These are phyloP conservation scores for Nipponia nippon DNA, from an alignment of 2,113 vertebrate species.

Conservation along the genomic window DNA sequence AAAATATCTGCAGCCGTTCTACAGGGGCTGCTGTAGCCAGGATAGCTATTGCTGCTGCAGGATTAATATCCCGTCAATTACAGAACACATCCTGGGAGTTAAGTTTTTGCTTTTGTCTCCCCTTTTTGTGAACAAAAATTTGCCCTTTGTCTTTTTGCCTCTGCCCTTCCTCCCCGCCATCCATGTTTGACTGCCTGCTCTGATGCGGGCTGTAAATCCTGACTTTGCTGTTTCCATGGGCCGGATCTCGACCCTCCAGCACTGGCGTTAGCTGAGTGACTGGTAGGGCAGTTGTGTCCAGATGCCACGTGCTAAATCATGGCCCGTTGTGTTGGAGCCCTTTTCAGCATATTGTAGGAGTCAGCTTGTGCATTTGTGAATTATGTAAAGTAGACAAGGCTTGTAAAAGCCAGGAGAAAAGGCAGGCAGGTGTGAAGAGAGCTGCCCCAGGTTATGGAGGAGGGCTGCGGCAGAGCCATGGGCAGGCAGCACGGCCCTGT, in stretches of 20 bases:
- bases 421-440: background rate
- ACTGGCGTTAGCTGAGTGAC: background rate
- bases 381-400: background rate
- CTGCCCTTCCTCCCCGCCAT: background rate
- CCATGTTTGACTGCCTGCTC: background rate
- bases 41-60: background rate
- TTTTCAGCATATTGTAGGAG: background rate
- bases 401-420: background rate
- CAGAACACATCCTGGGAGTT: background rate
- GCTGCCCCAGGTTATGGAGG: background rate
- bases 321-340: background rate
- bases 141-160: background rate
- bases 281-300: background rate
- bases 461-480: background rate
- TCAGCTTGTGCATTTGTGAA: background rate
- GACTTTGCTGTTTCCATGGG: background rate
- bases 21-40: background rate
- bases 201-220: background rate
- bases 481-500: background rate
- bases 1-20: background rate
- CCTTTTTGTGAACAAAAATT: background rate
- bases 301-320: background rate
- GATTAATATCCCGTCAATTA: background rate
- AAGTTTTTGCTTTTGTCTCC: background rate
- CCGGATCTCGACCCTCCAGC: fast-evolving